These are phyloP conservation scores for Drosophila demipolita DNA, from an alignment of 2,888 invertebrate species.

Conservation along the genomic window DNA sequence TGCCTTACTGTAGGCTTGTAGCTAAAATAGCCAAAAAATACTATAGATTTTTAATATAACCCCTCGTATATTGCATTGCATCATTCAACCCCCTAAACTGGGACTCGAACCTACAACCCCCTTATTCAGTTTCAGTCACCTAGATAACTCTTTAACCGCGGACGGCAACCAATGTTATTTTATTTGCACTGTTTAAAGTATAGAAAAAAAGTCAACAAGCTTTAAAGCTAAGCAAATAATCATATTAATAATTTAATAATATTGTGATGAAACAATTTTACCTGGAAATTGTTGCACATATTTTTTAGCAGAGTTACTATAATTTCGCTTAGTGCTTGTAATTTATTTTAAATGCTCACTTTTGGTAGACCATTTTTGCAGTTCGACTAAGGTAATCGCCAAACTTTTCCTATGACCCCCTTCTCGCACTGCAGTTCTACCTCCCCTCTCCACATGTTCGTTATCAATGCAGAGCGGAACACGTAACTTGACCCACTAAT, in stretches of 20 bases:
- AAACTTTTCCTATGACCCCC: background rate
- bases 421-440: background rate
- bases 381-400: conserved; percentile 6
- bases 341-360: conserved; percentile 6
- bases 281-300: background rate
- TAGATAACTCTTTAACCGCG: background rate
- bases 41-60: background rate
- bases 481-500: conserved; percentile 72
- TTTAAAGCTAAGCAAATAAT: background rate
- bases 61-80: background rate
- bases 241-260: background rate
- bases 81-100: background rate
- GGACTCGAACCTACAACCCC: background rate
- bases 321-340: background rate
- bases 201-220: background rate
- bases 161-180: background rate
- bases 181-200: background rate
- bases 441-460: background rate
- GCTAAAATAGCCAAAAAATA: background rate
- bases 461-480: conserved; percentile 18
- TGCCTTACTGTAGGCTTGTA: background rate
- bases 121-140: background rate
- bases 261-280: background rate
- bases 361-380: conserved; percentile 9
- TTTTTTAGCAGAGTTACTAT: background rate